Percentiles rank a stretch among this genome's conserved stretches.
These are phyloP conservation scores for Ibycter americanus DNA, from an alignment of 2,797 vertebrate genomes.

Conservation along the genomic window DNA sequence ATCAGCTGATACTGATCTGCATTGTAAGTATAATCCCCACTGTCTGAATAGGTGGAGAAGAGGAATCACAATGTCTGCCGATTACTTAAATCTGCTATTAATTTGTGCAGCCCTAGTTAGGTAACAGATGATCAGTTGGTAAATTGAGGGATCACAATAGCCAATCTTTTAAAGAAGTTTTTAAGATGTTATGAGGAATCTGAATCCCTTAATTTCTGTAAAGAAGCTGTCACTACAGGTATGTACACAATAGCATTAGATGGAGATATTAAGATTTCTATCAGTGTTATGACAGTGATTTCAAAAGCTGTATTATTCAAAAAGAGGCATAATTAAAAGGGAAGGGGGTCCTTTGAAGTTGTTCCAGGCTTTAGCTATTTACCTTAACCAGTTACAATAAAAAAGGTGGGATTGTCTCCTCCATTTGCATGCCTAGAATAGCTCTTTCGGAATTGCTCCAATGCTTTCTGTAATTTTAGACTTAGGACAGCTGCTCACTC, in stretches of 20 bases:
- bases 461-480: neutral
- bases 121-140: neutral
- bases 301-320: neutral
- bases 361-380: neutral
- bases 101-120: neutral
- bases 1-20: neutral
- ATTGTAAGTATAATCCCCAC: neutral
- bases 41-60: neutral
- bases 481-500: constrained; percentile 2
- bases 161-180: neutral
- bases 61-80: neutral
- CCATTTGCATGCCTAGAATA: neutral
- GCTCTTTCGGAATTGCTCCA: constrained; percentile 6
- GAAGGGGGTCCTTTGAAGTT: neutral
- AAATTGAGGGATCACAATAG: neutral
- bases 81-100: neutral
- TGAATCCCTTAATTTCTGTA: neutral
- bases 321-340: neutral
- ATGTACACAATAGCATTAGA: neutral
- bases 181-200: neutral
- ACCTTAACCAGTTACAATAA: neutral
- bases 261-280: neutral
- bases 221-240: neutral
- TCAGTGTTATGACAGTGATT: neutral
- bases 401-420: neutral